phyloP scores from a whole-genome alignment of 2,797 vertebrate genomes.

The Brachymystax lenok region DNA sequence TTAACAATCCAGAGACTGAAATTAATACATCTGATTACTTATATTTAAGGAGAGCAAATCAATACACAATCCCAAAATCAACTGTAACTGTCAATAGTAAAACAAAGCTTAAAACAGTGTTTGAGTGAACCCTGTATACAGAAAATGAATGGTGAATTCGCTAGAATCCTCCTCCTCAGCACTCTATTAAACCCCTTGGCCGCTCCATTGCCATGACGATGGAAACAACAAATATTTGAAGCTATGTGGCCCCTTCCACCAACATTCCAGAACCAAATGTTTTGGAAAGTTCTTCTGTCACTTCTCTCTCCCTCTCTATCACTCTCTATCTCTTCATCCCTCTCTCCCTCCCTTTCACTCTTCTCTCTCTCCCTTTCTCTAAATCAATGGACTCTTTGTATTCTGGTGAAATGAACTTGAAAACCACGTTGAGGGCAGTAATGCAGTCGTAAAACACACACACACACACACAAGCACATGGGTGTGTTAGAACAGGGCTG shows the following conservation, averaged over 20 bases:
- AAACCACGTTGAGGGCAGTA: constrained; percentile 62
- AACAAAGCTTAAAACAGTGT: too few species aligned
- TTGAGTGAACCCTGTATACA: too few species aligned
- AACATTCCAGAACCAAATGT: constrained; percentile 85
- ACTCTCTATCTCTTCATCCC: constrained; percentile 29
- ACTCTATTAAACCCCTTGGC: constrained; percentile 71
- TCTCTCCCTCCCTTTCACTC: constrained; percentile 20
- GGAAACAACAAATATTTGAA: constrained; percentile 91
- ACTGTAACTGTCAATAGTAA: too few species aligned
- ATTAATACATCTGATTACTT: too few species aligned
- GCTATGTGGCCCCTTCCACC: constrained; percentile 87
- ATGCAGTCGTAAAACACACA: constrained; percentile 28
- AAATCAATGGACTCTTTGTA: constrained; percentile 76
- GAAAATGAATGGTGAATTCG: too few species aligned
- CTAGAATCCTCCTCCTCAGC: too few species aligned
- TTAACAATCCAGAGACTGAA: too few species aligned
- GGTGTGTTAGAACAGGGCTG: too few species aligned
- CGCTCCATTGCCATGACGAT: constrained; percentile 81
- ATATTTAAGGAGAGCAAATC: too few species aligned
- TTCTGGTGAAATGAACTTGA: constrained; percentile 70
- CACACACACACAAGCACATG: constrained; percentile 7
- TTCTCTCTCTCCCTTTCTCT: constrained; percentile 31
- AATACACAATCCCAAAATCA: too few species aligned
- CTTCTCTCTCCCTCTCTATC: constrained; percentile 10
- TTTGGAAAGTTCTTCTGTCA: constrained; percentile 82